Conservation (phyloP, 2,113 vertebrate genomes). For the Silurus asotus region DNA sequence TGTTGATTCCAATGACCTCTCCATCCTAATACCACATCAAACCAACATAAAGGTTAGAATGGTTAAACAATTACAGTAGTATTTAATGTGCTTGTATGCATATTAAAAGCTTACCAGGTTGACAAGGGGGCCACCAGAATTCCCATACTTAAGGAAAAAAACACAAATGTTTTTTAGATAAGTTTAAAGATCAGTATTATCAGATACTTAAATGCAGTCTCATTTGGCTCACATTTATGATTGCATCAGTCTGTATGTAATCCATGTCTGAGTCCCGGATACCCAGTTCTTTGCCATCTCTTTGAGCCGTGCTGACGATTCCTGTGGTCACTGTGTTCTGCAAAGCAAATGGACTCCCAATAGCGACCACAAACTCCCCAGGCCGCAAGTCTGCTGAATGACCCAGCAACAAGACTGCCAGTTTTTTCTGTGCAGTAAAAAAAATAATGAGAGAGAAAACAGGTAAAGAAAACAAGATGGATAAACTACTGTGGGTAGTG, state of each 20-base stretch:
- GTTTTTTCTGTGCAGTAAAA: slow-evolving; percentile 72
- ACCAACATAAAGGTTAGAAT: not conserved
- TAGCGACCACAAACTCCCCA: slow-evolving; percentile 91
- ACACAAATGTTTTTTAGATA: not conserved
- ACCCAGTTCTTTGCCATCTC: slow-evolving; percentile 89
- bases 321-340: slow-evolving; percentile 98
- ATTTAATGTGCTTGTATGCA: not conserved
- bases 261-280: slow-evolving; percentile 93
- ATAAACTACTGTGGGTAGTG: not conserved
- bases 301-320: slow-evolving; percentile 93
- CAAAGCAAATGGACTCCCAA: slow-evolving; percentile 92
- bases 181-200: not conserved
- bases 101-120: slow-evolving; percentile 80
- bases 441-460: not conserved
- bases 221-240: slow-evolving; percentile 87
- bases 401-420: slow-evolving; percentile 80
- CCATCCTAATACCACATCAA: slow-evolving; percentile 76
- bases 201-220: not conserved
- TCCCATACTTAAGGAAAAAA: slow-evolving; percentile 82
- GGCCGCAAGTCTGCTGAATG: slow-evolving; percentile 87
- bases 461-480: not conserved
- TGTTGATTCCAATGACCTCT: slow-evolving; percentile 95
- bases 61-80: not conserved
- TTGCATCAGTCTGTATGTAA: slow-evolving; percentile 96
- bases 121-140: slow-evolving; percentile 92